Conservation (phyloP, 2,113 vertebrate species). For the Arenaria interpres region DNA sequence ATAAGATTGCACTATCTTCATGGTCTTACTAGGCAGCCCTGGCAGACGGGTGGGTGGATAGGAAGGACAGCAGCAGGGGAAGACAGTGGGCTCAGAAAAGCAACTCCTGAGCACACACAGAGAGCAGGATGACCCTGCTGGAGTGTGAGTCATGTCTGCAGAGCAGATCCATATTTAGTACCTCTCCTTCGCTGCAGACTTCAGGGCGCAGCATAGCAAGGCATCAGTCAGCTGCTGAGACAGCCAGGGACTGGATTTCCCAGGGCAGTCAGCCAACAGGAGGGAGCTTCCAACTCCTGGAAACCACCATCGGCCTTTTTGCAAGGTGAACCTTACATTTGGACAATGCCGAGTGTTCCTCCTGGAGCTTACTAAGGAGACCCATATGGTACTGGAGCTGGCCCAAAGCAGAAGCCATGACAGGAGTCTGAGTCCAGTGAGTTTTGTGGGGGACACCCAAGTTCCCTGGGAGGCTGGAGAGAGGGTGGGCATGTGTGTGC, state of each 20-base stretch:
- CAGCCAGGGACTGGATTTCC: background rate
- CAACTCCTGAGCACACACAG: background rate
- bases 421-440: background rate
- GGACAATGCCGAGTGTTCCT: background rate
- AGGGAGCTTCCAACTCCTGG: background rate
- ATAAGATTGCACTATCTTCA: background rate
- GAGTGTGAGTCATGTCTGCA: background rate
- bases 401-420: background rate
- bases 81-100: background rate
- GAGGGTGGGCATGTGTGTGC: accelerated
- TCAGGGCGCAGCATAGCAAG: background rate
- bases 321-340: background rate
- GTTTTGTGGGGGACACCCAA: background rate
- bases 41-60: background rate
- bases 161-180: background rate
- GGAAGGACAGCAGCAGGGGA: background rate
- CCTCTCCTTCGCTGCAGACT: background rate
- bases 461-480: background rate
- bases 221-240: background rate
- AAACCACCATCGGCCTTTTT: background rate
- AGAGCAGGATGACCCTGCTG: background rate
- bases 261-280: background rate
- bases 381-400: background rate
- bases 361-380: background rate
- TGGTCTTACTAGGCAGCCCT: background rate